Conservation (phyloP, 2,797 vertebrate genomes). For the Acipenser oxyrinchus region DNA sequence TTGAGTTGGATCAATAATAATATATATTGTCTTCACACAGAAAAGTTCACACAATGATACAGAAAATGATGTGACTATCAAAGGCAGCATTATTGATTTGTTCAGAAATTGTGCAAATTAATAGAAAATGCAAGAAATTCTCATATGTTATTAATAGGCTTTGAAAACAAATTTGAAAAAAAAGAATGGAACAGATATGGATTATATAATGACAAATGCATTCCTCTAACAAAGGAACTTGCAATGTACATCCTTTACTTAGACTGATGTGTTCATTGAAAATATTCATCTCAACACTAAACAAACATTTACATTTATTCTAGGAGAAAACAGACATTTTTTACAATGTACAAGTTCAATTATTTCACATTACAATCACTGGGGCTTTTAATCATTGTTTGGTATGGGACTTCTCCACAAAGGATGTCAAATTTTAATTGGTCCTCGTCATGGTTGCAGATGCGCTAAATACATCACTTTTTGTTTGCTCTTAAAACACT, state of each 20-base stretch:
- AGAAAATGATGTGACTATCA: conserved; percentile 34
- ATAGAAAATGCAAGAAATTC: conserved; percentile 53
- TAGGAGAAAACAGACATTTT: no score
- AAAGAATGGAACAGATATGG: conserved; percentile 27
- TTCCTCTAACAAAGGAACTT: background rate
- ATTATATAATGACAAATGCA: conserved; percentile 30
- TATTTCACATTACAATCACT: background rate
- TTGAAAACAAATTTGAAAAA: conserved; percentile 53
- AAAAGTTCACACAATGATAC: conserved; percentile 14
- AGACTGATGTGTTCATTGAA: no score
- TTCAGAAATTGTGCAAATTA: conserved; percentile 30
- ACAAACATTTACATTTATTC: no score
- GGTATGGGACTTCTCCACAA: conserved; percentile 14
- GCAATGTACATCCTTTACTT: no score
- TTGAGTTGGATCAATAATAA: conserved; percentile 29
- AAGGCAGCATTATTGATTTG: conserved; percentile 43
- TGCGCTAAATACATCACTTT: conserved; percentile 27
- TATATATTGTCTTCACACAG: conserved; percentile 24
- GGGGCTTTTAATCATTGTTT: conserved; percentile 1
- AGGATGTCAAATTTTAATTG: conserved; percentile 23
- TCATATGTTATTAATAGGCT: conserved; percentile 57
- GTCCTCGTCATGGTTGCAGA: conserved; percentile 27
- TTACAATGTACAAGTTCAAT: no score
- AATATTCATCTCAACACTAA: no score
- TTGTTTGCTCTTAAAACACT: conserved; percentile 39